Percentiles rank a stretch among this genome's conserved stretches.
phyloP scores from a whole-genome alignment of 2,888 invertebrate genomes.

The Athalia circularis region DNA sequence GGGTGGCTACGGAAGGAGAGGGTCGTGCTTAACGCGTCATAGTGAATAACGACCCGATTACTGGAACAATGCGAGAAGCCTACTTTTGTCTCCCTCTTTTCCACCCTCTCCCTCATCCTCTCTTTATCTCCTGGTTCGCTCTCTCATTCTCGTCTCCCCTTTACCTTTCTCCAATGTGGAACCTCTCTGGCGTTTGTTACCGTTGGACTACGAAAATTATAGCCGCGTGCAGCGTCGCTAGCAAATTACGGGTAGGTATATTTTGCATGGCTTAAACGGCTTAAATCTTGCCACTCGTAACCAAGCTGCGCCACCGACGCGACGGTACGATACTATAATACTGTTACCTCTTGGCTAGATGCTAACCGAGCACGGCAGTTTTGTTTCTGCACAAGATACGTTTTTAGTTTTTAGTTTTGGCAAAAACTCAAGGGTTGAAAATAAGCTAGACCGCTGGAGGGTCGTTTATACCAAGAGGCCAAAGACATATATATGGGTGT shows the following conservation, averaged over 20 bases:
- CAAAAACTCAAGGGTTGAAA: conserved; percentile 20
- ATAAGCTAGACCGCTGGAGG: conserved; percentile 24
- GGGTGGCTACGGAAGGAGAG: conserved; percentile 23
- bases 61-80: conserved; percentile 44
- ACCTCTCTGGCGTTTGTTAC: conserved; percentile 42
- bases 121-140: background rate
- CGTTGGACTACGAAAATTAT: conserved; percentile 39
- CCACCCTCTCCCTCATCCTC: background rate
- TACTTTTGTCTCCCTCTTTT: conserved; percentile 26
- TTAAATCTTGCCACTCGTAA: conserved; percentile 41
- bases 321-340: background rate
- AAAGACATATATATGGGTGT: background rate
- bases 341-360: background rate
- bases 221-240: conserved; percentile 37
- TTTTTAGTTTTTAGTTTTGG: conserved; percentile 5
- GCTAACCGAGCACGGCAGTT: background rate
- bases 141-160: background rate
- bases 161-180: conserved; percentile 23
- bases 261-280: conserved; percentile 45
- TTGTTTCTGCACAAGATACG: conserved; percentile 15
- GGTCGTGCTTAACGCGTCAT: conserved; percentile 45
- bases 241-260: conserved; percentile 44
- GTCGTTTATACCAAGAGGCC: conserved; percentile 26
- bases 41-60: conserved; percentile 45
- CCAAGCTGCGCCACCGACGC: conserved; percentile 15